Percentiles rank a stretch among this genome's conserved stretches.
phyloP scores from a whole-genome alignment of 2,888 invertebrate genomes.

The Leucoptera coffeella region DNA sequence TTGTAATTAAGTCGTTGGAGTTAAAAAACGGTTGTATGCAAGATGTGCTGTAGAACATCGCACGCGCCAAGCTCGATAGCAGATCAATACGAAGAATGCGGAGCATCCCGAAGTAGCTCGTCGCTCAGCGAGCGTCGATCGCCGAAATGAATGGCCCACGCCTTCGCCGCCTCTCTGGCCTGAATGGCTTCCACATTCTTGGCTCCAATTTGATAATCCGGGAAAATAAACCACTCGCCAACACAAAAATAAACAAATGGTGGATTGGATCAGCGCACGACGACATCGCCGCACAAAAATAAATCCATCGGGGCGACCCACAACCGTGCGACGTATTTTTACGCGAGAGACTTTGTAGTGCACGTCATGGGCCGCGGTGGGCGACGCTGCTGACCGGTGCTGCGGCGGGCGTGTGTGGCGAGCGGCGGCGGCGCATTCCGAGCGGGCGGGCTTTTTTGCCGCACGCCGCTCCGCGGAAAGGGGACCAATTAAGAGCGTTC shows the following conservation, averaged over 20 bases:
- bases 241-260: conserved; percentile 38
- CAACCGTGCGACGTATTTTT: conserved; percentile 40
- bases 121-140: too few species aligned
- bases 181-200: conserved; percentile 54
- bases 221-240: conserved; percentile 36
- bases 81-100: too few species aligned
- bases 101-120: too few species aligned
- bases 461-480: conserved; percentile 14
- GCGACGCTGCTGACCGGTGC: too few species aligned
- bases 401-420: conserved; percentile 9
- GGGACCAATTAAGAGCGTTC: conserved; percentile 41
- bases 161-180: conserved; percentile 47
- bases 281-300: conserved; percentile 21
- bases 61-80: too few species aligned
- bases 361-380: too few species aligned
- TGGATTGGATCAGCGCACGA: conserved; percentile 24
- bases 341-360: conserved; percentile 44
- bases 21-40: too few species aligned
- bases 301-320: conserved; percentile 30
- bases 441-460: conserved; percentile 45
- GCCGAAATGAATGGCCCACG: conserved; percentile 46
- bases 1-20: too few species aligned
- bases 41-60: too few species aligned
- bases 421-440: conserved; percentile 45
- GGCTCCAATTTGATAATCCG: conserved; percentile 44